Base-by-base conservation (phyloP, 1,140 invertebrate genomes). In the Chrysomallon squamiferum region DNA sequence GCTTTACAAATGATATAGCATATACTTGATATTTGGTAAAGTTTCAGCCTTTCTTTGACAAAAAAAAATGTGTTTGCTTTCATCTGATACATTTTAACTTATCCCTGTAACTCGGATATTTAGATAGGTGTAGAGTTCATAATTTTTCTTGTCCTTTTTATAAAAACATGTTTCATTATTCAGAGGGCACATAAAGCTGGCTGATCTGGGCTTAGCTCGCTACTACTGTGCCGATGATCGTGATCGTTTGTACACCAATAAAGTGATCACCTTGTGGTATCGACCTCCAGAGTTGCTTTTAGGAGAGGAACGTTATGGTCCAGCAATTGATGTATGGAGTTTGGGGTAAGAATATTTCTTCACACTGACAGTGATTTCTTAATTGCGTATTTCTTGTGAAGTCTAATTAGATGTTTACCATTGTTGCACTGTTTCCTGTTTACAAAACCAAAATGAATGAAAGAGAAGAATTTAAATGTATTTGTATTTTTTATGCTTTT, bases 241-340 rank as follows among this genome's bases (percentile, higher is more conserved):
- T 71, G 90, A 94, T 74, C 88, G 98, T 45, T 95, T 96, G 0
- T 99, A 99, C 86, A 99, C 98, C 1, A 91, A 91, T 78, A 98
- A 98, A 88, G 98, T 99, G 1, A 99, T 99, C 69, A 99, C 98
- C 13, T 86, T 99, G 27, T 99, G 98, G 97, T 99, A 99, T 87
- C 89, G 95, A 49, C 97, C 98, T 13, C 98, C 98, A 0, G 98
- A 99, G 85, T 86, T 99, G 57, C 86, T 99, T 43, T 87, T 99
- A 0, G 98, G 98, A 4, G 97, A 99, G 86, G 97, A 99, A 86
- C 89, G 96, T 60, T 99, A 99, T 86, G 97, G 96, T 0, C 95
- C 97, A 9, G 93, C 96, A 0, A 97, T 99, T 73, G 98, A 99
- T 87, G 94, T 99, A 18, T 99, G 98, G 98, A 98, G 96, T 79